Evolutionary conservation across 2,113 vertebrate species (phyloP).

Genomic region (Gallinago paraguaiae): DNA sequence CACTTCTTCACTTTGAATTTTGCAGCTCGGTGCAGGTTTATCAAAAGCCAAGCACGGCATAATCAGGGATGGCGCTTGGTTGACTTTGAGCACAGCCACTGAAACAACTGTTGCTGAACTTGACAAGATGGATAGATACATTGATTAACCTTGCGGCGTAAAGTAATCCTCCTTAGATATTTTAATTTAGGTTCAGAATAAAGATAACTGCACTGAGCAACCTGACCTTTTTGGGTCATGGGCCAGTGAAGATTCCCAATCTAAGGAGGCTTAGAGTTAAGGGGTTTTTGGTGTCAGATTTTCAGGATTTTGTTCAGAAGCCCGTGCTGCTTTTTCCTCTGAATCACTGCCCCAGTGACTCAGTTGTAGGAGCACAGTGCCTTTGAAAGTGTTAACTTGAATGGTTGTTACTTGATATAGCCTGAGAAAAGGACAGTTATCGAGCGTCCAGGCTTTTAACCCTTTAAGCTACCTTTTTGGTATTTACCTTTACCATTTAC

Average conservation of each 20-base stretch:
- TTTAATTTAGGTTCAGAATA: neutral
- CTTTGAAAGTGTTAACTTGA: neutral
- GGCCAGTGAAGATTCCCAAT: neutral
- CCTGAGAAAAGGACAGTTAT: neutral
- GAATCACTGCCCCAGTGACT: neutral
- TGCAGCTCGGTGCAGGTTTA: conserved; percentile 35
- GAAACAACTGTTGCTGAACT: conserved; percentile 4
- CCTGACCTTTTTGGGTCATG: neutral
- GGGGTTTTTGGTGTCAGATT: neutral
- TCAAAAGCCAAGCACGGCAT: neutral
- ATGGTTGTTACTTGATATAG: neutral
- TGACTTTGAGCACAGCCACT: conserved; percentile 9
- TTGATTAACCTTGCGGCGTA: conserved; percentile 23
- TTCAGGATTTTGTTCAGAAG: neutral
- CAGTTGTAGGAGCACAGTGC: neutral
- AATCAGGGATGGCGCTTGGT: neutral
- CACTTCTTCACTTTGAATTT: neutral
- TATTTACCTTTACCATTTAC: neutral
- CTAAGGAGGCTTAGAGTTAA: neutral
- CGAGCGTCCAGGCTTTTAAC: neutral
- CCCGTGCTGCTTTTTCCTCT: neutral
- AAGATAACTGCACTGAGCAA: neutral
- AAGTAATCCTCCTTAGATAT: neutral
- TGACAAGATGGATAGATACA: conserved; percentile 34
- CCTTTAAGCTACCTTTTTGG: neutral